Percentiles rank a stretch among this genome's conserved stretches.
These are phyloP conservation scores for Lamproptera curius DNA, from an alignment of 2,888 invertebrate genomes.

Conservation along the genomic window DNA sequence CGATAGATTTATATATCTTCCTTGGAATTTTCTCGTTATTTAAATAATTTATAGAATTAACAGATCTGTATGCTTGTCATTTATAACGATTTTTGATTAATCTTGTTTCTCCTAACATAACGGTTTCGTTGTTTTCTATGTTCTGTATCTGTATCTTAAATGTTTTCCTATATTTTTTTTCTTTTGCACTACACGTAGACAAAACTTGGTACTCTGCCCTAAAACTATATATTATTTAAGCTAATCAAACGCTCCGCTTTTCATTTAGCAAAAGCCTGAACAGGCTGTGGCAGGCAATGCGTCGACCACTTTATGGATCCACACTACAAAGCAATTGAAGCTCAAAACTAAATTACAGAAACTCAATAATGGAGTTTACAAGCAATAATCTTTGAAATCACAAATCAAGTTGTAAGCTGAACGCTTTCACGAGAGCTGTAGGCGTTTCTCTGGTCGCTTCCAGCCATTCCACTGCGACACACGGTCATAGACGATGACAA, in stretches of 20 bases:
- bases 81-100: neutral
- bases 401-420: conserved; percentile 72
- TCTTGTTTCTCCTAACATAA: no score
- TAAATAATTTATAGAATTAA: neutral
- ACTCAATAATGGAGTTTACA: conserved; percentile 54
- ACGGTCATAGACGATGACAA: no score
- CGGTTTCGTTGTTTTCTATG: no score
- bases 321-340: conserved; percentile 39
- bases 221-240: no score
- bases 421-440: conserved; percentile 69
- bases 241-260: no score
- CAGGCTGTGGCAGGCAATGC: conserved; percentile 5
- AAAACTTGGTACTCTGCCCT: no score
- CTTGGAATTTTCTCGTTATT: neutral
- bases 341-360: conserved; percentile 57
- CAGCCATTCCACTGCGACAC: conserved; percentile 47
- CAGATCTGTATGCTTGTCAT: neutral
- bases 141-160: no score
- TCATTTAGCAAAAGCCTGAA: no score
- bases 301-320: conserved; percentile 28
- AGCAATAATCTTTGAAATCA: conserved; percentile 70
- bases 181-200: no score
- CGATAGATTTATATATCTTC: neutral
- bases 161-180: no score
- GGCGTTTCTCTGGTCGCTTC: conserved; percentile 67